Conservation (phyloP, 2,797 vertebrate species). For the Rhynchonycteris naso region DNA sequence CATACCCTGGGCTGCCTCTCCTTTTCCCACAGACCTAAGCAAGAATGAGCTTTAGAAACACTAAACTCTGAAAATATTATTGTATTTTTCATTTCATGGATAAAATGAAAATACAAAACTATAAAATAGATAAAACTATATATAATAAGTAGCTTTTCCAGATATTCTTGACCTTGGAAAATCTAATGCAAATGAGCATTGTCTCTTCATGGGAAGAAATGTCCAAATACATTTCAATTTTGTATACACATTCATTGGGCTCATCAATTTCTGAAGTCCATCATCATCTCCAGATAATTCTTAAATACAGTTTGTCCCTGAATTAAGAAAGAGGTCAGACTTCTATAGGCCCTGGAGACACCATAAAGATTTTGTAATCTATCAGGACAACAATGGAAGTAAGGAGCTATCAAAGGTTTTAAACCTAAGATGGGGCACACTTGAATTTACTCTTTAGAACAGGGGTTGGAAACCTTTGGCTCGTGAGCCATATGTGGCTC, state of each 20-base stretch:
- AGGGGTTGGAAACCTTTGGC: no score
- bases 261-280: background rate
- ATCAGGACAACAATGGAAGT: background rate
- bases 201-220: background rate
- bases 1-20: background rate
- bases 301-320: constrained; percentile 1
- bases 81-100: background rate
- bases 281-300: background rate
- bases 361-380: background rate
- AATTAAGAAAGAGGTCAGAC: background rate
- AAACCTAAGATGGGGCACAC: background rate
- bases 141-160: constrained; percentile 4
- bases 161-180: background rate
- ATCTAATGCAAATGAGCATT: constrained; percentile 1
- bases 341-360: background rate
- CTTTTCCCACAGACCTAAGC: no score
- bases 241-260: background rate
- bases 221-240: background rate
- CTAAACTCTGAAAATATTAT: background rate
- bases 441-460: background rate
- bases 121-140: background rate
- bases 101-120: background rate
- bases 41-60: constrained; percentile 1
- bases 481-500: no score
- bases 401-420: background rate